Base-by-base conservation (phyloP, 2,113 vertebrate species). In the Mugil cephalus region DNA sequence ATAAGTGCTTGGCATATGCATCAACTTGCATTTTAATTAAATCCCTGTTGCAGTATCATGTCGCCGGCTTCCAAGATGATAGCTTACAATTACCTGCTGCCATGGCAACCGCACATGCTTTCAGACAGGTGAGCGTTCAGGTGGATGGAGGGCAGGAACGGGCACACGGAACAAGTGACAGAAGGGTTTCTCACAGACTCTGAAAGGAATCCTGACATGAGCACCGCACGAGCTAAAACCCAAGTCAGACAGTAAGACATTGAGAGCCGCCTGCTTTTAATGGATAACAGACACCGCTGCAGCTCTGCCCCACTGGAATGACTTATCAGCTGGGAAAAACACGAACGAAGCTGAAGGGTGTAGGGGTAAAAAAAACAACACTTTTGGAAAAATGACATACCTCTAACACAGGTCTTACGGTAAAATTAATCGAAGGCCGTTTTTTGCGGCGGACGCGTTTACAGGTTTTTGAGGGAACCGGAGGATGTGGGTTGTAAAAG, bases 61-160 rank as follows among this genome's bases (percentile, higher is more conserved):
- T 62, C 19, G 51, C 58, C 70, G 14, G 60, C 21, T 21, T 55
- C 21, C 43, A 48, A 65, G 56, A 77, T 72, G 36, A 85, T 76
- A 61, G 65, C 48, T 75, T 47, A 38, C 71, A 78, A 82, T 82
- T 60, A 80, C 11, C 36, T 9, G 69, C 81, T 65, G 71, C 73
- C 79, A 82, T 67, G 69, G 86, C 39, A 79, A 79, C 81, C 30
- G 24, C 11, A 59, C 42, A 48, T 61, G 58, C 52, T 65, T 47
- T 79, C 43, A 69, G 63, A 52, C 75, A 84, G 82, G 67, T 82
- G 58, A 83, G 59, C 30, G 58, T 54, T 80, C 74, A 76, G 81
- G 67, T 72, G 47, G 58, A 61, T 9, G 15, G 18, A 30, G 30
- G 65, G 54, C 50, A 71, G 56, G 72, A 60, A 55, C 51, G 24